These are phyloP conservation scores for Indri indri DNA, from an alignment of 2,113 vertebrate genomes.

Conservation along the genomic window DNA sequence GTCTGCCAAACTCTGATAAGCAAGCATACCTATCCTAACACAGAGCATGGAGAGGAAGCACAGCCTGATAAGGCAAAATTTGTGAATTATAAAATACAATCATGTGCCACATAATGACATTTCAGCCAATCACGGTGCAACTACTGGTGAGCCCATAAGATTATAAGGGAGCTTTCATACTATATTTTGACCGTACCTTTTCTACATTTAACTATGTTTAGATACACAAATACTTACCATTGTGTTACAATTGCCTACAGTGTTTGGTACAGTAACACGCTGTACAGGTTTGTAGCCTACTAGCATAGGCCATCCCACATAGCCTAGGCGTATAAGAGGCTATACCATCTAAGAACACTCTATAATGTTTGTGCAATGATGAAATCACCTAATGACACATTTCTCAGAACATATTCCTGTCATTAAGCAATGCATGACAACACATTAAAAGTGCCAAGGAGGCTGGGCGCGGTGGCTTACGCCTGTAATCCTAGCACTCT, in stretches of 20 bases:
- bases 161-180: neutral
- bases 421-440: neutral
- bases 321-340: neutral
- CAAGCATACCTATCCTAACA: neutral
- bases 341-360: neutral
- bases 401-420: neutral
- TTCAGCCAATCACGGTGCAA: neutral
- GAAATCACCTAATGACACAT: neutral
- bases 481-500: too few relatives aligned
- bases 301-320: neutral
- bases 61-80: neutral
- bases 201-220: neutral
- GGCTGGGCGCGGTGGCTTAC: too few relatives aligned
- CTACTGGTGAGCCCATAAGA: neutral
- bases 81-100: neutral
- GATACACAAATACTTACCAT: neutral
- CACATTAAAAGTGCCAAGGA: neutral
- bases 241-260: neutral
- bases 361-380: neutral
- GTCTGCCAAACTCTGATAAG: conserved; percentile 50
- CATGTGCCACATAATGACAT: neutral
- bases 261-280: too few relatives aligned
- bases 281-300: neutral
- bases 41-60: neutral
- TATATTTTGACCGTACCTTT: neutral